A percentile compares a stretch with the other conserved stretches of the same genome.
phyloP scores from a whole-genome alignment of 2,113 vertebrate species.

The Podilymbus podiceps region DNA sequence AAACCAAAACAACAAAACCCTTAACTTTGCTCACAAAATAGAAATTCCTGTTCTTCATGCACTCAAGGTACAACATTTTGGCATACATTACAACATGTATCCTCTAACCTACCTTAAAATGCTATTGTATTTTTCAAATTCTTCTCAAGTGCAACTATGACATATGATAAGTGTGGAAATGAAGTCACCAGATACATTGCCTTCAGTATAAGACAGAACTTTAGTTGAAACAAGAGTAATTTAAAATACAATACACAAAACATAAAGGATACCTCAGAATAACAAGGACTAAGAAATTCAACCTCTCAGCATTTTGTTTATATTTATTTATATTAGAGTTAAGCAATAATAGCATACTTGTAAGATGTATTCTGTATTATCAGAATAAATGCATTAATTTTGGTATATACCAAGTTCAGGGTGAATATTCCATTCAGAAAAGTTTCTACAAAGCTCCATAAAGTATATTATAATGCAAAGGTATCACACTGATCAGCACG shows the following conservation, averaged over 20 bases:
- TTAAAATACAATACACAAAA: neutral
- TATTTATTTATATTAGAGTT: neutral
- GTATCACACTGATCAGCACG: constrained; percentile 33
- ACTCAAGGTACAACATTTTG: neutral
- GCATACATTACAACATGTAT: neutral
- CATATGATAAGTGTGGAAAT: neutral
- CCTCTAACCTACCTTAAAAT: neutral
- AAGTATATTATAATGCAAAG: constrained; percentile 8
- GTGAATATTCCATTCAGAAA: neutral
- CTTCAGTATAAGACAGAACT: neutral
- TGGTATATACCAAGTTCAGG: neutral
- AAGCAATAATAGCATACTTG: neutral
- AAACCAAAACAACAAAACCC: too few species aligned
- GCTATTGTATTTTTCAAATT: neutral
- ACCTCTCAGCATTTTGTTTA: too few species aligned
- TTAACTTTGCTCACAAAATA: neutral
- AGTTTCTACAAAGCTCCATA: neutral
- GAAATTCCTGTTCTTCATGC: neutral
- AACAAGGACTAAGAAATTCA: too few species aligned
- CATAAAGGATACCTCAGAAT: neutral
- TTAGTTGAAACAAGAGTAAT: neutral
- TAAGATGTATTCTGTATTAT: neutral
- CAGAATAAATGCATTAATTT: neutral
- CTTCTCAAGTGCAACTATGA: neutral
- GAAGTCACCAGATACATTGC: neutral